Evolutionary conservation across 35 echinoderm and acorn worm species (phyloP).

Genomic region (Heliocidaris erythrogramma): DNA sequence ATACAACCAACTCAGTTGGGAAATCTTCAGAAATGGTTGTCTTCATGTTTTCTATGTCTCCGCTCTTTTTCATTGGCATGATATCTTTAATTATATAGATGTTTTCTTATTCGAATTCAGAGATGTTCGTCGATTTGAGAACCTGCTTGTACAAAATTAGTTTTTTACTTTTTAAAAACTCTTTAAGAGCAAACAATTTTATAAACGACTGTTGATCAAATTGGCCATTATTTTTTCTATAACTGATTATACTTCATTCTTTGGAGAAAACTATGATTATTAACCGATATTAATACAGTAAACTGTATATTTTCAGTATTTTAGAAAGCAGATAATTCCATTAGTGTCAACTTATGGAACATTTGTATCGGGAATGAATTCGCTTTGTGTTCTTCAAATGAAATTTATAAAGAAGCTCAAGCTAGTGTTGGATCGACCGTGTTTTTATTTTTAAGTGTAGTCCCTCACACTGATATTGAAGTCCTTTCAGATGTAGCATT

Average conservation of each 20-base stretch:
- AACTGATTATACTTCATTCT: too few species aligned
- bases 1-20: neutral
- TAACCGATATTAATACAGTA: neutral
- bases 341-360: neutral
- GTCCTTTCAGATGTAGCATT: neutral
- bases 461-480: neutral
- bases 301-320: neutral
- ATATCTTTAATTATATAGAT: neutral
- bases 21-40: conserved; percentile 27
- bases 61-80: neutral
- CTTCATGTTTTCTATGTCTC: neutral
- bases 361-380: neutral
- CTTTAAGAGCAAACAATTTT: neutral
- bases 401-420: neutral
- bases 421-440: neutral
- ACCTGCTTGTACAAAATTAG: neutral
- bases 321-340: neutral
- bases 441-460: neutral
- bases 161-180: neutral
- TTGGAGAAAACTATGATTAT: neutral
- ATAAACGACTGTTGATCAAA: neutral
- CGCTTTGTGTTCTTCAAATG: neutral
- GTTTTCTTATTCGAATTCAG: neutral
- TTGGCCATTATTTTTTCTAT: neutral
- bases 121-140: neutral